phyloP scores from a whole-genome alignment of 1,140 invertebrate genomes.

The Popillia japonica region DNA sequence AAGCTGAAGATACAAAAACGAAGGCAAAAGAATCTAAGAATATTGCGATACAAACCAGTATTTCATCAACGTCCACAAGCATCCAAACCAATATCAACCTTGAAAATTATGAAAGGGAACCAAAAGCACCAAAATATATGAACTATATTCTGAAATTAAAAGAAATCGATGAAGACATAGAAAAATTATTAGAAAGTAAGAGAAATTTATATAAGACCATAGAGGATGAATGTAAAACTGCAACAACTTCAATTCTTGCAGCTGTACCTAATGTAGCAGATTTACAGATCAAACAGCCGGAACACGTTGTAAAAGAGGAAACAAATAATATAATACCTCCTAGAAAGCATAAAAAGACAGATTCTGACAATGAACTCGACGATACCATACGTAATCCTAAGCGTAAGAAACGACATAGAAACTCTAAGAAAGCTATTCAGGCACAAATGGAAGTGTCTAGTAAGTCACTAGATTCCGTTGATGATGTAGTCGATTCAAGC shows the following conservation, averaged over 20 bases:
- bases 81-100: background rate
- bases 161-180: constrained; percentile 46
- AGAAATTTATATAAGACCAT: constrained; percentile 3
- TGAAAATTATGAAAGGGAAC: constrained; percentile 9
- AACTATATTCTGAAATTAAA: constrained; percentile 27
- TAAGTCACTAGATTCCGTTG: background rate
- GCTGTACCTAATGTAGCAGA: background rate
- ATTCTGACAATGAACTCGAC: constrained; percentile 12
- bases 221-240: background rate
- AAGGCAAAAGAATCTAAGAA: background rate
- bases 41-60: background rate
- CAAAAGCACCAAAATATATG: background rate
- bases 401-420: background rate
- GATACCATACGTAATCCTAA: background rate
- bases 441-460: background rate
- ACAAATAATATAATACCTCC: background rate
- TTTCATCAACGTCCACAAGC: background rate
- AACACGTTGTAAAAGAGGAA: background rate
- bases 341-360: background rate
- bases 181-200: constrained; percentile 41
- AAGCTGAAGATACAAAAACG: background rate
- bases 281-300: background rate
- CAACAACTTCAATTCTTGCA: background rate
- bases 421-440: background rate
- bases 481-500: background rate